Evolutionary conservation across 1,140 invertebrate species (phyloP), one percentile per base, ranked within the genome.

Genomic region (Ips typographus): DNA sequence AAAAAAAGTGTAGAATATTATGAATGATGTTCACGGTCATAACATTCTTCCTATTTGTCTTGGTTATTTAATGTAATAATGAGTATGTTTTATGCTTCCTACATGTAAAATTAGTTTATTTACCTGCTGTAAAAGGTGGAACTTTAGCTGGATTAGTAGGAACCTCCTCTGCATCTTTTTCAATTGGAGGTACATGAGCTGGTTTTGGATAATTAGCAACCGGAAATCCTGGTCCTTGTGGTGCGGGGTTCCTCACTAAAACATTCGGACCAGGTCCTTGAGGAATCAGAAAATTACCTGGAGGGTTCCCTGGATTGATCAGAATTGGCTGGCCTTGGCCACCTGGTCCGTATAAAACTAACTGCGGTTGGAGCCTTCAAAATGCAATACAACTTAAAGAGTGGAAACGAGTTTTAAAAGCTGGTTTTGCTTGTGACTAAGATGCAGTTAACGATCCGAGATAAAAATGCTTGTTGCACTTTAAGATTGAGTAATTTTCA

Each of bases 121-220:
- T 56, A 44, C 42, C 71, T 2, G 71, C 44, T 61, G 44, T 56
- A 4, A 77, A 68, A 43, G 72, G 72, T 2, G 74, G 75, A 47
- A 77, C 71, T 61, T 72, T 74, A 1, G 74, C 69, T 22, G 74
- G 74, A 73, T 75, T 74, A 5, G 72, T 77, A 36, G 78, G 78
- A 43, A 80, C 75, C 58, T 80, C 78, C 70, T 80, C 78, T 36
- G 78, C 78, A 68, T 80, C 78, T 68, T 78, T 80, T 61, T 80
- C 77, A 52, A 80, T 77, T 53, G 78, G 75, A 37, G 78, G 78
- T 40, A 78, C 72, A 56, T 76, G 72, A 0, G 76, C 76, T 44
- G 77, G 78, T 73, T 75, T 77, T 38, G 66, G 77, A 65, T 76
- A 77, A 51, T 74, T 74, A 5, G 71, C 70, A 2, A 73, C 70